Conservation (phyloP, 2,888 invertebrate species). For the Athripsodes cinereus region DNA sequence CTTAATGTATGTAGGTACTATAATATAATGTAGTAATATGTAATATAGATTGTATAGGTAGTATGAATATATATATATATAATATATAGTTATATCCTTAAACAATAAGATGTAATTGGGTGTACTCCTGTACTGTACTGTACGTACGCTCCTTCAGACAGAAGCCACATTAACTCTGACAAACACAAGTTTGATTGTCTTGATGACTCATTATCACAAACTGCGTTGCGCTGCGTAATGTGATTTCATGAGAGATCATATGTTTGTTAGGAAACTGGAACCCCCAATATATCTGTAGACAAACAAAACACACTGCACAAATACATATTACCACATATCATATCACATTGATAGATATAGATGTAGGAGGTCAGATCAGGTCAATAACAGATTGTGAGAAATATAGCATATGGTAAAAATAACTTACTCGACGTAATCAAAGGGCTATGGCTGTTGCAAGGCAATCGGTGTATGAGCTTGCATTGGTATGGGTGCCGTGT, state of each 20-base stretch:
- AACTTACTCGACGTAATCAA: not conserved
- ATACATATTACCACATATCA: not conserved
- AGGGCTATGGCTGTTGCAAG: conserved; percentile 11
- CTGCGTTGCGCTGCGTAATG: not conserved
- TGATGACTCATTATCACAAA: conserved; percentile 15
- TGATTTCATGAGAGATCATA: not conserved
- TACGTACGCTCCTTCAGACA: not conserved
- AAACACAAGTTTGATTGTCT: conserved; percentile 19
- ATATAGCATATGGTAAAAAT: not conserved
- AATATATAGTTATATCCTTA: not conserved
- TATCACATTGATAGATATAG: too few relatives aligned
- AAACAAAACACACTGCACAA: not conserved
- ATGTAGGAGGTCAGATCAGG: not conserved
- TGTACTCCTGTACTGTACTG: not conserved
- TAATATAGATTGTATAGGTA: not conserved
- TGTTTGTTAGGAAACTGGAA: not conserved
- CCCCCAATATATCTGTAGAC: not conserved
- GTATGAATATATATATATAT: not conserved
- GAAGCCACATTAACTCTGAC: conserved; percentile 6
- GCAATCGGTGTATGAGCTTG: conserved; percentile 30
- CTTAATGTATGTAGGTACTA: too few relatives aligned
- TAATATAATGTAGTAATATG: not conserved
- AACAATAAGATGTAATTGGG: not conserved
- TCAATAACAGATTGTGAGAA: not conserved
- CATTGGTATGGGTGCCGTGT: conserved; percentile 13